A percentile compares a stretch with the other conserved stretches of the same genome.
Evolutionary conservation across 2,888 invertebrate genomes (phyloP).

Genomic region (Sabatieria punctata): DNA sequence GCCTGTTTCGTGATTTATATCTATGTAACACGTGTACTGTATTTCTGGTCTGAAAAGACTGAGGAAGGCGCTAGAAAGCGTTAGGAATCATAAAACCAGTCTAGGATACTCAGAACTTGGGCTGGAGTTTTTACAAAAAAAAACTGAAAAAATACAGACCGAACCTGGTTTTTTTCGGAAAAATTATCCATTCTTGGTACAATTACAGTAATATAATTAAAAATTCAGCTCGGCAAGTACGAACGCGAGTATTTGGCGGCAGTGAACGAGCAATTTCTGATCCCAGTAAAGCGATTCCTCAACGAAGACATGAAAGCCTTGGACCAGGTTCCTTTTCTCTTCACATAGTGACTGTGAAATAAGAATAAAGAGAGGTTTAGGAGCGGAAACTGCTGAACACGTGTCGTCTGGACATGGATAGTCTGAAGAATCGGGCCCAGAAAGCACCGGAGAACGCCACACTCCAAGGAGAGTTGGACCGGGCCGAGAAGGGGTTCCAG

Average conservation of each 20-base stretch:
- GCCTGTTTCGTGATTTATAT: no score
- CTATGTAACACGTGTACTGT: no score
- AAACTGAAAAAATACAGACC: no score
- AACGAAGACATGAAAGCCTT: conserved; percentile 9
- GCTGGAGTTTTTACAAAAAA: no score
- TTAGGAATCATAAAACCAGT: no score
- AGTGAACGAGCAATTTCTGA: conserved; percentile 2
- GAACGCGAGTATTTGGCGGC: conserved; percentile 3
- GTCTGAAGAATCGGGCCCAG: conserved; percentile 5
- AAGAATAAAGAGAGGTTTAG: not conserved
- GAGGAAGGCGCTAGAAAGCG: no score
- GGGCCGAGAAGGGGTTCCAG: conserved; percentile 5
- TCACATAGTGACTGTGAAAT: not conserved
- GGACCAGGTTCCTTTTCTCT: not conserved
- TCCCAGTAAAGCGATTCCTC: conserved; percentile 7
- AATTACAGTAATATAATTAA: not conserved
- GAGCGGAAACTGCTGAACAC: conserved; percentile 8
- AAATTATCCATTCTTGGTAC: no score
- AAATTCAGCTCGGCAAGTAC: conserved; percentile 5
- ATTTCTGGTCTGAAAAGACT: no score
- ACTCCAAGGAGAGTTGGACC: not conserved
- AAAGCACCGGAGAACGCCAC: not conserved
- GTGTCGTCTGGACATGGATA: conserved; percentile 12
- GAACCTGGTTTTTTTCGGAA: no score
- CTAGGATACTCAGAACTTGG: no score